Evolutionary conservation across 2,113 vertebrate genomes (phyloP).

Genomic region (Ctenomys sociabilis): DNA sequence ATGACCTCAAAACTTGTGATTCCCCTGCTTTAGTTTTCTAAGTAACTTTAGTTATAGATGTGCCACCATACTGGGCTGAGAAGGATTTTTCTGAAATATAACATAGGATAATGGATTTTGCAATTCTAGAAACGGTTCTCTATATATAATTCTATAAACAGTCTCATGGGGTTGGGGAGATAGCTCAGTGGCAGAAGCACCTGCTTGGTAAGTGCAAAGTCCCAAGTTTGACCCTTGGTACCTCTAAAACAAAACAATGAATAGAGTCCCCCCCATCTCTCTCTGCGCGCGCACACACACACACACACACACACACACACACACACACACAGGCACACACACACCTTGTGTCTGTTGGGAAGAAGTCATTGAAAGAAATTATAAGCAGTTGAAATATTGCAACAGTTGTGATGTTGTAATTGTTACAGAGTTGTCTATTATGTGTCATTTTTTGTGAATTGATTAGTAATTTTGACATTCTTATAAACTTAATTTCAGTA

Average conservation of each 20-base stretch:
- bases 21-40: not conserved
- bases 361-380: slow-evolving; percentile 9
- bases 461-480: slow-evolving; percentile 7
- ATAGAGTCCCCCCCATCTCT: no score
- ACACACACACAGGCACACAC: no score
- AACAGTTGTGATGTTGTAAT: not conserved
- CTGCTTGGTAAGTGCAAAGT: no score
- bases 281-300: no score
- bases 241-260: no score
- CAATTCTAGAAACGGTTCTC: not conserved
- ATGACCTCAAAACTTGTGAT: not conserved
- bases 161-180: not conserved
- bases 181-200: no score
- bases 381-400: slow-evolving; percentile 1
- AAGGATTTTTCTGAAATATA: not conserved
- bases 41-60: not conserved
- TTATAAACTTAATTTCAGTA: slow-evolving; percentile 58
- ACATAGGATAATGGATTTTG: slow-evolving; percentile 26
- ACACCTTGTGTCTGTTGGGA: not conserved
- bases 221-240: no score
- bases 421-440: slow-evolving; percentile 3
- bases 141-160: not conserved
- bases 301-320: no score
- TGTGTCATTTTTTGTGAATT: not conserved
- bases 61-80: not conserved